Evolutionary conservation across 1,140 invertebrate species (phyloP), one percentile per base, ranked within the genome.

Genomic region (Trinorchestia longiramus): DNA sequence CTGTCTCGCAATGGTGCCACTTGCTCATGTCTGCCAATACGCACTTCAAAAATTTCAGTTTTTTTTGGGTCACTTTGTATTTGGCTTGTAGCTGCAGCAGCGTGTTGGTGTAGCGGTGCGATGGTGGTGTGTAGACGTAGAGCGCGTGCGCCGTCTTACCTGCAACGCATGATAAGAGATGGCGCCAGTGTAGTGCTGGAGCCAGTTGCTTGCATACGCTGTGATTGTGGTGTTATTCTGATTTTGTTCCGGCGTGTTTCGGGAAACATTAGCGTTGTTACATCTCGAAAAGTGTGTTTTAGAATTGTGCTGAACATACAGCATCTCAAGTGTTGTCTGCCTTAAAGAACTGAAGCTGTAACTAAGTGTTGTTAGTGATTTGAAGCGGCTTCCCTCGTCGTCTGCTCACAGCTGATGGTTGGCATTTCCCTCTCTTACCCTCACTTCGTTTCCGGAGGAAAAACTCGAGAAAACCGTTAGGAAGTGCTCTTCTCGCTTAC

Each of bases 331-430:
- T 77, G 28, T 77, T 77, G 15, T 77, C 62, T 77, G 15, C 36
- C 36, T 23, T 36, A 36, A 77, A 23, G 62, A 77, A 77, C 28
- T 23, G 1, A 77, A 28, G 62, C 36, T 28, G 1, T 77, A 77
- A 77, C 1, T 77, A 77, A 77, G 62, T 77, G 62, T 77, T 77
- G 62, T 28, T 77, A 11, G 62, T 77, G 62, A 77, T 77, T 77
- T 77, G 62, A 77, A 77, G 41, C 92, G 15, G 43, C 92, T 94
- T 45, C 92, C 92, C 92, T 94, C 92, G 92, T 94, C 92, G 92
- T 94, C 92, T 94, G 92, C 92, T 94, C 36, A 43, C 92, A 94
- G 92, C 92, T 94, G 92, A 94, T 94, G 92, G 92, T 94, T 94
- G 92, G 92, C 92, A 94, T 94, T 94, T 44, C 92, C 92, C 92